Evolutionary conservation across 2,113 vertebrate genomes (phyloP).

Genomic region (Phyllopteryx taeniolatus): DNA sequence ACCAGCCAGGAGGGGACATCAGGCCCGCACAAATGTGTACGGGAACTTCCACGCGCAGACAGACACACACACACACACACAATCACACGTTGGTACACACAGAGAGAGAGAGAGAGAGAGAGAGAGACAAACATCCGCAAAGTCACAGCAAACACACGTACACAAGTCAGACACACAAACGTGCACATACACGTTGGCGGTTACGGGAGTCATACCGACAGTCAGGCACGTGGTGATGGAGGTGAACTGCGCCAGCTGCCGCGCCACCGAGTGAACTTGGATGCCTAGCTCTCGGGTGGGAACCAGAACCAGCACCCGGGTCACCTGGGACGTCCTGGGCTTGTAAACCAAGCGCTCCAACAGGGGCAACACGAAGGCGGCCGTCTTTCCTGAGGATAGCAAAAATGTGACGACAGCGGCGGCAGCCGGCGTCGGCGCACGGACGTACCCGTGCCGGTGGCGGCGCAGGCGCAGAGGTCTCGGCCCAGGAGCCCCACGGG

Average conservation of each 20-base stretch:
- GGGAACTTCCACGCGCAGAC: no score
- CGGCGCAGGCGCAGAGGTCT: slow-evolving; percentile 95
- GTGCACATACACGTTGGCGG: no score
- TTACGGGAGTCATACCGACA: slow-evolving; percentile 79
- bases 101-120: no score
- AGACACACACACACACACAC: no score
- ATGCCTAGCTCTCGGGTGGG: slow-evolving; percentile 95
- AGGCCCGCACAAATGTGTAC: not conserved
- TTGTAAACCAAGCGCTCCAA: slow-evolving; percentile 95
- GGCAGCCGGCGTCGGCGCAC: slow-evolving; percentile 82
- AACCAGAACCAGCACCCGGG: slow-evolving; percentile 87
- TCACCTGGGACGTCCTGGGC: slow-evolving; percentile 86
- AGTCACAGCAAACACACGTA: no score
- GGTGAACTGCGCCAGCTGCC: slow-evolving; percentile 91
- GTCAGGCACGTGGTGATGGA: slow-evolving; percentile 85
- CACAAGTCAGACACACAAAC: not conserved
- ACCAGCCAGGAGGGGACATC: not conserved
- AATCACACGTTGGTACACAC: no score
- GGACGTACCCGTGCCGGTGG: slow-evolving; percentile 88
- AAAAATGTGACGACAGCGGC: not conserved
- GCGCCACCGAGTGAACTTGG: slow-evolving; percentile 91
- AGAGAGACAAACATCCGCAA: no score
- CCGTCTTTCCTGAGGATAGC: slow-evolving; percentile 84
- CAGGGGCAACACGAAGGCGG: slow-evolving; percentile 92
- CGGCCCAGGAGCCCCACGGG: slow-evolving; percentile 90